These are phyloP conservation scores for Conops quadrifasciatus DNA, from an alignment of 2,888 invertebrate genomes.

Conservation along the genomic window DNA sequence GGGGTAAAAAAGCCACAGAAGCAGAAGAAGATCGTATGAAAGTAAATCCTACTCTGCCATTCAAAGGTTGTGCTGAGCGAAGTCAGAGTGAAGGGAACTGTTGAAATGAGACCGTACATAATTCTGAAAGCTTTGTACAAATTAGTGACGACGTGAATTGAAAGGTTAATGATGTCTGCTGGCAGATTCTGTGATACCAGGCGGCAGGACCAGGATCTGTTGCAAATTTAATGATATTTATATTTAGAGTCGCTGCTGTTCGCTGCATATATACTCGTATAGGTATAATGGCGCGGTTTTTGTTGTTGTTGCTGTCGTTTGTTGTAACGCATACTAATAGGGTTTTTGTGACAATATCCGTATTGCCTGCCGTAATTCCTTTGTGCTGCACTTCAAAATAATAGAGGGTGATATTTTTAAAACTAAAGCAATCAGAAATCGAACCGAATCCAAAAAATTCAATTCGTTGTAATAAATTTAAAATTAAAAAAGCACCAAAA, in stretches of 20 bases:
- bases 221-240: background rate
- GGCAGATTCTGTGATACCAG: background rate
- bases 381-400: too few relatives aligned
- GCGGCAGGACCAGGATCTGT: background rate
- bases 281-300: background rate
- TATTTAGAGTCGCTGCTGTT: background rate
- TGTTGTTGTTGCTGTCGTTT: background rate
- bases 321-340: background rate
- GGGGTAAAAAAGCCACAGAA: too few relatives aligned
- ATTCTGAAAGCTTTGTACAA: conserved; percentile 26
- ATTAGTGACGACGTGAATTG: conserved; percentile 25
- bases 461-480: too few relatives aligned
- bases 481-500: background rate
- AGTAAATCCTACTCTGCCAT: too few relatives aligned
- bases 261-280: too few relatives aligned
- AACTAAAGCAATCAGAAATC: conserved; percentile 1
- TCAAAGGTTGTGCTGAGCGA: too few relatives aligned
- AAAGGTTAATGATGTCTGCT: conserved; percentile 26
- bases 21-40: too few relatives aligned
- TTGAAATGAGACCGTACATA: conserved; percentile 24
- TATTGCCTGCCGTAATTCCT: background rate
- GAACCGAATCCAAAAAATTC: too few relatives aligned
- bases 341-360: background rate
- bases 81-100: background rate
- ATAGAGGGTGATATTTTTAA: background rate